These are phyloP conservation scores for Pangasius macronema DNA, from an alignment of 2,797 vertebrate genomes.

Conservation along the genomic window DNA sequence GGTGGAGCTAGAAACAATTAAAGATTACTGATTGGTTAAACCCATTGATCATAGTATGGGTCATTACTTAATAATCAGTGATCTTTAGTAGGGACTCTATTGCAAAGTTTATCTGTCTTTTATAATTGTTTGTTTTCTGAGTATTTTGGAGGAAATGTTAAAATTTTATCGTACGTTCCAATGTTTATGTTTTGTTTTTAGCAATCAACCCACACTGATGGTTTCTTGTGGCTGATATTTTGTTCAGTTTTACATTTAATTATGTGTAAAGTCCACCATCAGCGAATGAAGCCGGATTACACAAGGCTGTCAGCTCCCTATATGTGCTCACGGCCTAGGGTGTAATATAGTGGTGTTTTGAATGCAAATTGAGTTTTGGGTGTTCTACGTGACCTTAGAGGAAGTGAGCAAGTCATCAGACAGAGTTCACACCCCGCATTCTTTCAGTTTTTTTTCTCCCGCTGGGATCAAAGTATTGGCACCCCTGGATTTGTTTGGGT, in stretches of 20 bases:
- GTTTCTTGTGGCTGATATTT: not conserved
- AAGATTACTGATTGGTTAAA: not conserved
- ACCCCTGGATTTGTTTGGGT: not conserved
- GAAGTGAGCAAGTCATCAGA: not conserved
- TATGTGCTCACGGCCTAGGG: not conserved
- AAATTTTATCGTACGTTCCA: not conserved
- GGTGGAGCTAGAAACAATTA: not conserved
- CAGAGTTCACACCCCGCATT: not conserved
- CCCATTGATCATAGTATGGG: not conserved
- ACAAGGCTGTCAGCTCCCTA: not conserved
- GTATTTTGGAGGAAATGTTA: not conserved
- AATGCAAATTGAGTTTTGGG: not conserved
- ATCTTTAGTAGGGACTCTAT: not conserved
- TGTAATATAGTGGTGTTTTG: not conserved
- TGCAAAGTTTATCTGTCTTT: not conserved
- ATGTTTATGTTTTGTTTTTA: not conserved
- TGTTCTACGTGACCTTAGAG: not conserved
- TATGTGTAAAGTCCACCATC: not conserved
- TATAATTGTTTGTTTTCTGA: not conserved
- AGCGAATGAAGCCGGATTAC: not conserved
- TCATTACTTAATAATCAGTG: not conserved
- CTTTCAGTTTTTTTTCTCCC: not conserved
- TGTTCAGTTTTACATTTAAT: not conserved
- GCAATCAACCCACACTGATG: not conserved
- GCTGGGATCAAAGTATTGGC: not conserved